Conservation (phyloP, 2,113 vertebrate species). For the Columba janthina region DNA sequence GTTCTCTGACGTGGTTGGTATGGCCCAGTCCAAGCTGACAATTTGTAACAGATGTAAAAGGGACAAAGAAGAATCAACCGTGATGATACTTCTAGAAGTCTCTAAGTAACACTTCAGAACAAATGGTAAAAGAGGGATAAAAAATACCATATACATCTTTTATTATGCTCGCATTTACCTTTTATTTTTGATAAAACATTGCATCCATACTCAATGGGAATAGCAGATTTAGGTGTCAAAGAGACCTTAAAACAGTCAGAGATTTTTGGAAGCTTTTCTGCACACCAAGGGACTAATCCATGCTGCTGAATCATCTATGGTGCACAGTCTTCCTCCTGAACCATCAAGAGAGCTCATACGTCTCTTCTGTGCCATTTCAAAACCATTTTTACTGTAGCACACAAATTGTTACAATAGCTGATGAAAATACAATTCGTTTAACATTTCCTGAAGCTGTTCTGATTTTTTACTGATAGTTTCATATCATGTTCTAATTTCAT, state of each 20-base stretch:
- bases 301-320: not conserved
- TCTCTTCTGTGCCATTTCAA: not conserved
- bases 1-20: slow-evolving; percentile 84
- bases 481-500: not conserved
- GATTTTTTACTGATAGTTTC: not conserved
- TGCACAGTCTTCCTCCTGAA: not conserved
- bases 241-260: not conserved
- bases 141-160: not conserved
- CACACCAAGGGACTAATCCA: not conserved
- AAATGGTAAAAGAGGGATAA: not conserved
- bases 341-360: not conserved
- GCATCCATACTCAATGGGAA: rapidly evolving
- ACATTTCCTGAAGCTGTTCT: not conserved
- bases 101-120: not conserved
- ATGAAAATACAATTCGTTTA: not conserved
- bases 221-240: not conserved
- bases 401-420: not conserved
- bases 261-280: not conserved
- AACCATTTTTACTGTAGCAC: not conserved
- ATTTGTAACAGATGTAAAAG: not conserved
- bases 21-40: slow-evolving; percentile 83
- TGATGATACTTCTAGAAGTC: not conserved
- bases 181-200: not conserved
- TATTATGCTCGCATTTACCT: not conserved
- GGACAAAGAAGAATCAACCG: not conserved